Evolutionary conservation across 2,888 invertebrate genomes (phyloP).

Genomic region (Nomada lathburiana): DNA sequence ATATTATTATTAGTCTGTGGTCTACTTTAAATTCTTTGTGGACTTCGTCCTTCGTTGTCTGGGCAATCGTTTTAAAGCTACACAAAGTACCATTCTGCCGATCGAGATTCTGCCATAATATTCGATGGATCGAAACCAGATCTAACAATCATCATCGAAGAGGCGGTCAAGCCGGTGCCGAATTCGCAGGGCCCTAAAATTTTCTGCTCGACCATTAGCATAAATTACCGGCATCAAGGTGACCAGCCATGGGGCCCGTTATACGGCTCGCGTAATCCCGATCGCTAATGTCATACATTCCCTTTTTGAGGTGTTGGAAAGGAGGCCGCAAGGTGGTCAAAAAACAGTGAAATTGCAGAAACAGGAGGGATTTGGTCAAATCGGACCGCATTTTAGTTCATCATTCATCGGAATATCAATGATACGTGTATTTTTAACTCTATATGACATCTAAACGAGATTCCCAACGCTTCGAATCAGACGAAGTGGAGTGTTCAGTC

Average conservation of each 20-base stretch:
- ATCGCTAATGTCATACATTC: conserved; percentile 78
- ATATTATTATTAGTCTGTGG: background rate
- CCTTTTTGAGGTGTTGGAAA: conserved; percentile 77
- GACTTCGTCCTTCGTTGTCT: background rate
- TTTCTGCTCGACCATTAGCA: conserved; percentile 76
- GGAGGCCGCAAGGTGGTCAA: conserved; percentile 71
- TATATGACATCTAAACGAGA: conserved; percentile 60
- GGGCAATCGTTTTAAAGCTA: background rate
- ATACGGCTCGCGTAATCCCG: conserved; percentile 69
- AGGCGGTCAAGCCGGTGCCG: conserved; percentile 58
- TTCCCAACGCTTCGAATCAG: background rate
- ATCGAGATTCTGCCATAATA: conserved; percentile 64
- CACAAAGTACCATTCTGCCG: background rate
- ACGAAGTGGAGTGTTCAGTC: background rate
- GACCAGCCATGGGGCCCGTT: conserved; percentile 66
- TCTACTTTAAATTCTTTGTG: too few relatives aligned
- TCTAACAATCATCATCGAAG: conserved; percentile 72
- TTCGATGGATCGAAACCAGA: conserved; percentile 68
- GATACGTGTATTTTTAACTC: conserved; percentile 46
- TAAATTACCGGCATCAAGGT: conserved; percentile 77
- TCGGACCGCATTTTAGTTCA: conserved; percentile 42
- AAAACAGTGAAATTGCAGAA: conserved; percentile 21
- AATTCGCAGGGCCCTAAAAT: conserved; percentile 67
- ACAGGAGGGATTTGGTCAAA: conserved; percentile 9
- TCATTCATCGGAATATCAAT: conserved; percentile 19